A percentile compares a stretch with the other conserved stretches of the same genome.
These are phyloP conservation scores for Ephestia elutella DNA, from an alignment of 1,140 invertebrate species.

Conservation along the genomic window DNA sequence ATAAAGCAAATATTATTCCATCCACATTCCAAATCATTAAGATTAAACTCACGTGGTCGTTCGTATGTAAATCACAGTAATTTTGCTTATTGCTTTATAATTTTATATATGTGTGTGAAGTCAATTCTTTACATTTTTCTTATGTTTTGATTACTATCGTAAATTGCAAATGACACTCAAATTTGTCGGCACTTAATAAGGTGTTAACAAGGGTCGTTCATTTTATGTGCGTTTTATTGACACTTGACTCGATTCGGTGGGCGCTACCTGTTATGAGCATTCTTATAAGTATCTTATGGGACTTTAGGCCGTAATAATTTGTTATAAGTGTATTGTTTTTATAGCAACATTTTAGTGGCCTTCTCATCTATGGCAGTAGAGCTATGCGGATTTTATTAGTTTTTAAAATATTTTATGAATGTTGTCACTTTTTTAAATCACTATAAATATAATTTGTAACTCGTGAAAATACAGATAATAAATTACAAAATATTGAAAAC, in stretches of 20 bases:
- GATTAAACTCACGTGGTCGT: not conserved
- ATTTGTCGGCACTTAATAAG: slow-evolving; percentile 58
- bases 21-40: too few species aligned
- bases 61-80: slow-evolving; percentile 2
- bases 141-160: slow-evolving; percentile 34
- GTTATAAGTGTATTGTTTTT: slow-evolving; percentile 9
- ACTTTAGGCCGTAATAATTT: slow-evolving; percentile 17
- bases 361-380: slow-evolving; percentile 10
- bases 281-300: slow-evolving; percentile 53
- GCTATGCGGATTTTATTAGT: slow-evolving; percentile 14
- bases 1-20: too few species aligned
- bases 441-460: too few species aligned
- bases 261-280: slow-evolving; percentile 39
- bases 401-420: slow-evolving; percentile 1
- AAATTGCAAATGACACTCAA: slow-evolving; percentile 51
- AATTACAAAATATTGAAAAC: too few species aligned
- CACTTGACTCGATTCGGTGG: slow-evolving; percentile 36
- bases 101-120: not conserved
- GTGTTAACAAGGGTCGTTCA: slow-evolving; percentile 61
- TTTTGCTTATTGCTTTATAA: not conserved
- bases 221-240: slow-evolving; percentile 65
- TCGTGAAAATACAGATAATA: too few species aligned
- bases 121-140: not conserved
- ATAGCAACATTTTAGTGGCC: slow-evolving; percentile 34
- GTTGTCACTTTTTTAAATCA: not conserved